Base-by-base conservation (phyloP, 2,888 invertebrate genomes). In the Troglohyphantes excavatus region DNA sequence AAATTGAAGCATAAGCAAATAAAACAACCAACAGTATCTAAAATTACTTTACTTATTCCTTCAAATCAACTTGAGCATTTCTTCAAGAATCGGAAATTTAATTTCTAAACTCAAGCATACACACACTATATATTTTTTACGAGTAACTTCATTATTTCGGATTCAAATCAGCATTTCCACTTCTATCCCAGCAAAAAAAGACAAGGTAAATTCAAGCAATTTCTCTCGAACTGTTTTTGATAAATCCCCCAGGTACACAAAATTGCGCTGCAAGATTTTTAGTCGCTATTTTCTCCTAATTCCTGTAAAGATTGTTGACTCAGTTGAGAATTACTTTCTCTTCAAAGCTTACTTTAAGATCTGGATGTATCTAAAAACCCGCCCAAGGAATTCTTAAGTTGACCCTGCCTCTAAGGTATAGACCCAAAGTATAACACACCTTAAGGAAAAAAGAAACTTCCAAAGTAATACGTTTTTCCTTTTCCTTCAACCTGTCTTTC, bases 221-320 rank as follows among this genome's bases (percentile, higher is more conserved):
- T 53, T 53, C n/a, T 53, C 17, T 17, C n/a, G n/a, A 53, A 53
- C 9, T 53, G 53, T 53, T 53, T n/a, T n/a, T n/a, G 53, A 53
- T 53, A n/a, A 53, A 53, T 53, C 53, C n/a, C 53, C n/a, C 13
- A 53, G 53, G 53, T 13, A 53, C n/a, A 13, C 13, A 53, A 53
- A 39, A 33, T 33, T 33, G 33, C 33, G 33, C 9, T 33, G 33
- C n/a, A 53, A 13, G 53, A 53, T 9, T 53, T 53, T 53, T 13
- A 53, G 53, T 53, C 53, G 53, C 53, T 53, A 53, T 53, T 53
- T 65, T n/a, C 17, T 65, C 13, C 70, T 70, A 33, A 33, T 70
- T 70, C 70, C 33, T 11, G 39, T 70, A 70, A 33, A 70, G 70
- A 70, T 33, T 70, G 70, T 70, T 70, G 70, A 70, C 9, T 70